Evolutionary conservation across 2,113 vertebrate genomes (phyloP), one percentile per base, ranked within the genome.

Genomic region (Bungarus multicinctus): DNA sequence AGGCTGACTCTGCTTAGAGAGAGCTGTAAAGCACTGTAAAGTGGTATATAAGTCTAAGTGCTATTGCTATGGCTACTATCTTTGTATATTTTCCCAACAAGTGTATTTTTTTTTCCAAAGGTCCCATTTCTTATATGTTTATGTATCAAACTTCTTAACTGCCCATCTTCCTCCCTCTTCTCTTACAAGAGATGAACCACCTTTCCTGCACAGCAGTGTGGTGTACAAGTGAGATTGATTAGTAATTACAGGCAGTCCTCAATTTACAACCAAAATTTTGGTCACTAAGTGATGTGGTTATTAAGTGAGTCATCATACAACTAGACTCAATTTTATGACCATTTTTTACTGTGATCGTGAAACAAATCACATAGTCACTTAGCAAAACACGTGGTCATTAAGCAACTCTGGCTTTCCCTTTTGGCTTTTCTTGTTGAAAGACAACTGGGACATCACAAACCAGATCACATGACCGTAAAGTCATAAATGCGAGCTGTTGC

Each of bases 81-180:
- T 50, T 50, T 69, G 90, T 57, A 0, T 60, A 0, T 1, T n/a
- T 22, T 69, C 39, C 0, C 43, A 1, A 39, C 22, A 91, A 54
- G 58, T 34, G 4, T 0, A 0, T 1, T 6, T 27, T 16, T n/a
- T 50, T 50, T 43, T 12, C 81, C 90, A 69, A 60, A 7, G 7
- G 89, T 91, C 18, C 93, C 25, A 74, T 89, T 94, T 85, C 18
- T 60, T 60, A 27, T 60, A 27, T 60, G 27, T 64, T 64, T 64
- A n/a, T 64, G 2, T 64, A n/a, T 64, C 1, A n/a, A 14, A 30
- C 25, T n/a, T 30, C 60, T 64, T 30, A n/a, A n/a, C 4, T n/a
- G 30, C 4, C 27, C 11, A 64, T 64, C 27, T 64, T 64, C 1
- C 11, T 64, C 4, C 60, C 60, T 64, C 27, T 14, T 89, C 93